Evolutionary conservation across 2,888 invertebrate species (phyloP).

Genomic region (Ennomos fuscantarius): DNA sequence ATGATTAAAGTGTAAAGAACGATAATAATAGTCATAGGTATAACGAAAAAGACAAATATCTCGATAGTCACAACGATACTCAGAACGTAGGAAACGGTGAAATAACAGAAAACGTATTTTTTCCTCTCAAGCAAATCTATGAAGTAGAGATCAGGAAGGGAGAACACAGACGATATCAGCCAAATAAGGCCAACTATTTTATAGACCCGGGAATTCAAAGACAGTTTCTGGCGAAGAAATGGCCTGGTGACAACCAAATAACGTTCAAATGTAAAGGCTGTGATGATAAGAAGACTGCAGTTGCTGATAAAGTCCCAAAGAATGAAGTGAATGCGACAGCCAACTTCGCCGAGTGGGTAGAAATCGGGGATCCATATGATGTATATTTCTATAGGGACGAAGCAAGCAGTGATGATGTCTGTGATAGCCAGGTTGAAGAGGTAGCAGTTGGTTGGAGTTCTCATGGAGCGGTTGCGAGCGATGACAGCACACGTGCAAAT

Average conservation of each 20-base stretch:
- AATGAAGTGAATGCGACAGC: constrained; percentile 90
- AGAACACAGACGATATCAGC: constrained; percentile 89
- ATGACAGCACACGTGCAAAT: constrained; percentile 91
- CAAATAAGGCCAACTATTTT: constrained; percentile 90
- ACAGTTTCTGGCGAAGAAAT: constrained; percentile 91
- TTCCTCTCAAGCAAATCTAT: constrained; percentile 67
- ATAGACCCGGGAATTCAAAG: constrained; percentile 91
- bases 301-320: constrained; percentile 93
- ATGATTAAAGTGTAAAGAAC: constrained; percentile 92
- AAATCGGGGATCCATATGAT: constrained; percentile 90
- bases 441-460: constrained; percentile 93
- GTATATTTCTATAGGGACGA: constrained; percentile 92
- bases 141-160: constrained; percentile 87
- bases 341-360: constrained; percentile 90
- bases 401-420: constrained; percentile 88
- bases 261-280: constrained; percentile 94
- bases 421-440: constrained; percentile 91
- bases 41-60: constrained; percentile 92
- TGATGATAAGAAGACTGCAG: constrained; percentile 93
- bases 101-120: constrained; percentile 68
- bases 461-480: constrained; percentile 89
- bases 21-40: constrained; percentile 93
- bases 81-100: constrained; percentile 55
- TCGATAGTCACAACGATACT: constrained; percentile 81
- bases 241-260: constrained; percentile 95